Evolutionary conservation across 2,888 invertebrate species (phyloP).

Genomic region (Branchipolynoe longqiensis): DNA sequence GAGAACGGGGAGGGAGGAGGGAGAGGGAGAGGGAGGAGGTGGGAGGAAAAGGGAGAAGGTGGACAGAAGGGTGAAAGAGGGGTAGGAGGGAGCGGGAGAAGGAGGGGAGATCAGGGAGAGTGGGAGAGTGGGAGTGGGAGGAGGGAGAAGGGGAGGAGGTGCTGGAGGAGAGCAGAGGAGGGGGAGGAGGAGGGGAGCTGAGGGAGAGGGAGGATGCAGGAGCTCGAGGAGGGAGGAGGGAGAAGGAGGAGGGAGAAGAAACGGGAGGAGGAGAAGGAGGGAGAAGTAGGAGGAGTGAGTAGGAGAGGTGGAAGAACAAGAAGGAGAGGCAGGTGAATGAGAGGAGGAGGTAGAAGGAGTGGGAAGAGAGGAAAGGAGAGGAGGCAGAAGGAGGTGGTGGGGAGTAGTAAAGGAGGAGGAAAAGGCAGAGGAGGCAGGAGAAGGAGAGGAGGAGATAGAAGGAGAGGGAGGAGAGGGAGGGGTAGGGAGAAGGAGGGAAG

Average conservation of each 20-base stretch:
- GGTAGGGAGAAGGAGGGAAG: not conserved
- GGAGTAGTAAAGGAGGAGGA: not conserved
- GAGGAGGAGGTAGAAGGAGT: not conserved
- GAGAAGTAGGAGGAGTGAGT: not conserved
- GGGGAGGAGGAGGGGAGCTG: not conserved
- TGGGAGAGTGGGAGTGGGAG: not conserved
- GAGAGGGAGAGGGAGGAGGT: not conserved
- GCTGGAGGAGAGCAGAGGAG: not conserved
- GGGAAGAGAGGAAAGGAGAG: not conserved
- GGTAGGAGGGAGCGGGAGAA: no score
- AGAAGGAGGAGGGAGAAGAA: not conserved
- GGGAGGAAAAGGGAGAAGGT: not conserved
- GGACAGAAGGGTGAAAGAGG: not conserved
- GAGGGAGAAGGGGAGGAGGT: not conserved
- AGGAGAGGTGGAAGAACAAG: not conserved
- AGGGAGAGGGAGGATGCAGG: not conserved
- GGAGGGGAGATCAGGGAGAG: not conserved
- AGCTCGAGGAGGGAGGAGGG: not conserved
- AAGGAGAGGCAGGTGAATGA: not conserved
- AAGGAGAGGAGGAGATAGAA: not conserved
- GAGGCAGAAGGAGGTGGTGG: not conserved
- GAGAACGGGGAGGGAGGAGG: constrained; percentile 8
- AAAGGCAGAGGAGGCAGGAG: not conserved
- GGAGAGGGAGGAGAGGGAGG: not conserved
- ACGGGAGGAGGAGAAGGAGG: not conserved